phyloP scores from a whole-genome alignment of 2,888 invertebrate species.

The Callimorpha dominula region DNA sequence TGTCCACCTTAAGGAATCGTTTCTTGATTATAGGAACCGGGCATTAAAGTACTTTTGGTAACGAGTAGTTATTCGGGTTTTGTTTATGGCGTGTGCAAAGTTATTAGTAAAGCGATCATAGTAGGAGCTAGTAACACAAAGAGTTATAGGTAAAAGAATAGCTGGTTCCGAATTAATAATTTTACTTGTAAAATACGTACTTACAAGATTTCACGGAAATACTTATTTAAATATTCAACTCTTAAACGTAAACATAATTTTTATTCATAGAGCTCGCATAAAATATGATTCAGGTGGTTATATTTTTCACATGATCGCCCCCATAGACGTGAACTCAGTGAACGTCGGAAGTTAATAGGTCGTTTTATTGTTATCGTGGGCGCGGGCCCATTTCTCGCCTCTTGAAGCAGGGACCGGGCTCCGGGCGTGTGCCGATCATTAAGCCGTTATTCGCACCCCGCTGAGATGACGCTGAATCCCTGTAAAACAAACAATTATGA shows the following conservation, averaged over 20 bases:
- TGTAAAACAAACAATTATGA: slow-evolving; percentile 44
- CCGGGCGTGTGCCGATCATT: slow-evolving; percentile 77
- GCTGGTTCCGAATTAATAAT: background rate
- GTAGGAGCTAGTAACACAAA: background rate
- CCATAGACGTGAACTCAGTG: slow-evolving; percentile 47
- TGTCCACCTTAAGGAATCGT: too few species aligned
- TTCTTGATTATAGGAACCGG: too few species aligned
- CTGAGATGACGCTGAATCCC: slow-evolving; percentile 54
- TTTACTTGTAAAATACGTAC: background rate
- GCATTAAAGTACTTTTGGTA: too few species aligned
- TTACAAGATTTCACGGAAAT: background rate
- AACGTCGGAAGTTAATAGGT: slow-evolving; percentile 71
- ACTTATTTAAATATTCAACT: background rate
- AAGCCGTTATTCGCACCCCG: slow-evolving; percentile 62
- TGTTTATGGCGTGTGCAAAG: too few species aligned
- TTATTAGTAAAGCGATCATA: background rate
- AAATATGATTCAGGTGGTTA: slow-evolving; percentile 7
- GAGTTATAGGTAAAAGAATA: background rate
- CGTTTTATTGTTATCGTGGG: slow-evolving; percentile 77
- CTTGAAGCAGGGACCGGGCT: slow-evolving; percentile 54
- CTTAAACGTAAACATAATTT: background rate
- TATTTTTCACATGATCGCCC: slow-evolving; percentile 34
- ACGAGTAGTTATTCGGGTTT: too few species aligned
- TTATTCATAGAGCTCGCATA: too few species aligned
- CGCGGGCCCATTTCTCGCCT: slow-evolving; percentile 51